A percentile compares a stretch with the other conserved stretches of the same genome.
Conservation (phyloP, 2,113 vertebrate species). For the Epinephelus moara region DNA sequence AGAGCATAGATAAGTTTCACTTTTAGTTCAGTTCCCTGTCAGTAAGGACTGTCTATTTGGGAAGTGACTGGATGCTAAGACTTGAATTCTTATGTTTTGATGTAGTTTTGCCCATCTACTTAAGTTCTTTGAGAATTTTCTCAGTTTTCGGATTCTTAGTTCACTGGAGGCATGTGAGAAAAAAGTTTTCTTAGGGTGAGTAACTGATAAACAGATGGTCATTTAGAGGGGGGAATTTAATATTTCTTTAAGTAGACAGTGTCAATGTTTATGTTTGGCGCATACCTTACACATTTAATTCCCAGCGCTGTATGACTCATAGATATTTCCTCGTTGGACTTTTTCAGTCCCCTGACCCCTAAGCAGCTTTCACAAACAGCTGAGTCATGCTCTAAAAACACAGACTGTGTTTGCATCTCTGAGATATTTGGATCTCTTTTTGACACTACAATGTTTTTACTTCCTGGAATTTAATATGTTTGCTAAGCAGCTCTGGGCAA, state of each 20-base stretch:
- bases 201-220: too few species aligned
- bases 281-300: constrained; percentile 2
- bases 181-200: too few species aligned
- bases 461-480: constrained; percentile 51
- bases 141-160: too few species aligned
- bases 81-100: too few species aligned
- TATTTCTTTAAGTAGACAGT: neutral
- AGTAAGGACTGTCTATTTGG: too few species aligned
- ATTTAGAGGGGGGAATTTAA: too few species aligned
- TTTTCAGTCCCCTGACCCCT: neutral
- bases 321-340: neutral
- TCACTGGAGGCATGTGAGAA: too few species aligned
- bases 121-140: too few species aligned
- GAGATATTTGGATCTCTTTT: constrained; percentile 40
- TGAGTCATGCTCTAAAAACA: constrained; percentile 14
- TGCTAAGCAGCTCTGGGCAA: constrained; percentile 52
- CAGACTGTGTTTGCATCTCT: constrained; percentile 23
- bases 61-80: too few species aligned
- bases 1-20: too few species aligned
- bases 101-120: too few species aligned
- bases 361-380: neutral
- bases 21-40: too few species aligned
- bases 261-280: constrained; percentile 24
- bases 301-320: neutral
- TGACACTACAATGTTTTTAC: constrained; percentile 31